phyloP scores from a whole-genome alignment of 2,797 vertebrate genomes.

The Anguilla marmorata region DNA sequence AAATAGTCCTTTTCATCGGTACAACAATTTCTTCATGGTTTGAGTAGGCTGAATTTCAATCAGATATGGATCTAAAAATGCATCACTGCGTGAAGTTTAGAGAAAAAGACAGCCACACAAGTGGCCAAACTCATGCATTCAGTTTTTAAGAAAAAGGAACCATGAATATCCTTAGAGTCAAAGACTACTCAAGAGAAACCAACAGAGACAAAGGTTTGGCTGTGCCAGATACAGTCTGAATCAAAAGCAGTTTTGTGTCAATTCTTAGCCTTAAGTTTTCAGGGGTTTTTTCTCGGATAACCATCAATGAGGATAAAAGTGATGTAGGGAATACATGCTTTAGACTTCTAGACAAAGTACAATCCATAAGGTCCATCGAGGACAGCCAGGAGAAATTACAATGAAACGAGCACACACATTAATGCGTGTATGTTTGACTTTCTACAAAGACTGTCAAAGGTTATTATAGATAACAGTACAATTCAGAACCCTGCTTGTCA shows the following conservation, averaged over 20 bases:
- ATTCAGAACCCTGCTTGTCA: background rate
- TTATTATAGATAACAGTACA: background rate
- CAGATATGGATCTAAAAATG: background rate
- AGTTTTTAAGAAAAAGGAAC: background rate
- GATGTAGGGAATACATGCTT: background rate
- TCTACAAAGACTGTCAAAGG: background rate
- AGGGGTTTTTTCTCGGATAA: background rate
- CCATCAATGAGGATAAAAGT: background rate
- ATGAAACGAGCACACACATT: slow-evolving; percentile 19
- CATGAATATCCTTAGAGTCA: background rate
- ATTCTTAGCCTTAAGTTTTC: background rate
- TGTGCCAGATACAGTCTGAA: background rate
- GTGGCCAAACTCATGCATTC: background rate
- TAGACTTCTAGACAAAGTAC: slow-evolving; percentile 6
- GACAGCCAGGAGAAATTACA: background rate
- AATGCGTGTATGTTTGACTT: slow-evolving; percentile 36
- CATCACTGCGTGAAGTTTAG: background rate
- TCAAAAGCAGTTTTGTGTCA: background rate
- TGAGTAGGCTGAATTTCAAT: background rate
- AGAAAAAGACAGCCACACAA: background rate
- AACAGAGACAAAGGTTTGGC: background rate
- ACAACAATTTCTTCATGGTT: background rate
- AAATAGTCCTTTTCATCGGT: slow-evolving; percentile 32
- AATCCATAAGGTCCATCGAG: background rate
- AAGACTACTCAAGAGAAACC: background rate